phyloP scores from a whole-genome alignment of 1,140 invertebrate species.

The Lanistes nyassanus region DNA sequence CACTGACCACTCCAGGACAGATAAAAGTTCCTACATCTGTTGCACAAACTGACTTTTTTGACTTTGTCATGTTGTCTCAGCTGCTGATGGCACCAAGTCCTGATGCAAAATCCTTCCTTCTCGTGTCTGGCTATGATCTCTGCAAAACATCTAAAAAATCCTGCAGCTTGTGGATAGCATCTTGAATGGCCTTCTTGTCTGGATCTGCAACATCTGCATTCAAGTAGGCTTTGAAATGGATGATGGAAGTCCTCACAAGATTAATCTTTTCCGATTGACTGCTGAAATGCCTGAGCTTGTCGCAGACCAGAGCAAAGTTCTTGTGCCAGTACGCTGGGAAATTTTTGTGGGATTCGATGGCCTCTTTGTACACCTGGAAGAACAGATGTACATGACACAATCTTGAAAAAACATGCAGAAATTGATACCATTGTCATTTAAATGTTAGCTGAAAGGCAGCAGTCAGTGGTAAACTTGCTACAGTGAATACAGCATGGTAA shows the following conservation, averaged over 20 bases:
- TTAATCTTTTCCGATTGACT: conserved; percentile 28
- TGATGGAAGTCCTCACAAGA: conserved; percentile 43
- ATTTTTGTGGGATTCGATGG: conserved; percentile 29
- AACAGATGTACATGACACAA: background rate
- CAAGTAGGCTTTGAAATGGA: conserved; percentile 50
- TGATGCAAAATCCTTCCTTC: background rate
- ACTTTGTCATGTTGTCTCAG: too few relatives aligned
- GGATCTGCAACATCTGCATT: conserved; percentile 39
- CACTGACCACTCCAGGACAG: too few relatives aligned
- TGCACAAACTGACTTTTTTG: too few relatives aligned
- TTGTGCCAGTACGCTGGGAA: conserved; percentile 59
- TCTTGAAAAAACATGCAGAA: conserved; percentile 1
- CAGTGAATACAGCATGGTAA: too few relatives aligned
- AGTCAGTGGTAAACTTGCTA: too few relatives aligned
- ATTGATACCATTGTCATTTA: conserved; percentile 23
- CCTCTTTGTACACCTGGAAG: conserved; percentile 46
- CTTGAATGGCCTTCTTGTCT: conserved; percentile 36
- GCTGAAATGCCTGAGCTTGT: conserved; percentile 43
- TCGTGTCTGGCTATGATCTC: too few relatives aligned
- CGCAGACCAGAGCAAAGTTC: conserved; percentile 61
- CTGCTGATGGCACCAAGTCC: too few relatives aligned
- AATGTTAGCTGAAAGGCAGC: background rate
- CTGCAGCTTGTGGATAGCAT: conserved; percentile 40
- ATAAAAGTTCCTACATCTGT: too few relatives aligned
- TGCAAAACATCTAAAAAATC: conserved; percentile 6